Evolutionary conservation across 2,797 vertebrate species (phyloP).

Genomic region (Gymnocypris eckloni): DNA sequence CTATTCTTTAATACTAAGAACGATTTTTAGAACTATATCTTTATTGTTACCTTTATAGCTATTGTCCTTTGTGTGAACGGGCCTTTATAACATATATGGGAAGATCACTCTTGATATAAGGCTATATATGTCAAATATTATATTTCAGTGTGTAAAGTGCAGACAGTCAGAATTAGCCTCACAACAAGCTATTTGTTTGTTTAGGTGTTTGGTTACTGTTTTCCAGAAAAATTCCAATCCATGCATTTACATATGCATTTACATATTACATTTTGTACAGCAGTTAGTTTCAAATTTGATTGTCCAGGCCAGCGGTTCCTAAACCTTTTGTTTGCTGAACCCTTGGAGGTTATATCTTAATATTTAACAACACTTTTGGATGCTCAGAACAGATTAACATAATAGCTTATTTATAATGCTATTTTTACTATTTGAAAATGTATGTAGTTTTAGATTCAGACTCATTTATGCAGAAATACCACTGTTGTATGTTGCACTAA

Average conservation of each 20-base stretch:
- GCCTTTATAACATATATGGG: too few species aligned
- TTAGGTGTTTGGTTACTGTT: neutral
- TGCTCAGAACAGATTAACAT: neutral
- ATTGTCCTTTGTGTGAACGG: too few species aligned
- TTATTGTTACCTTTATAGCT: too few species aligned
- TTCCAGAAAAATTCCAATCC: neutral
- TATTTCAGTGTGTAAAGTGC: too few species aligned
- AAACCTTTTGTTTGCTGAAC: neutral
- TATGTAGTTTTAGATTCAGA: neutral
- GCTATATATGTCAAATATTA: too few species aligned
- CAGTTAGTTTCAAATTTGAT: neutral
- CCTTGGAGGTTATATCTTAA: too few species aligned
- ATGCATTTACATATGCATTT: neutral
- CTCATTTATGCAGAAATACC: neutral
- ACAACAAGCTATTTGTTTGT: neutral
- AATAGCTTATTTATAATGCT: neutral
- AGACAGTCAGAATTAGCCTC: too few species aligned
- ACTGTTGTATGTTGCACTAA: neutral
- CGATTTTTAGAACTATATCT: too few species aligned
- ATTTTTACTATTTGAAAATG: neutral
- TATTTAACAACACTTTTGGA: neutral
- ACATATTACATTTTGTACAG: neutral
- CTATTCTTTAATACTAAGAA: too few species aligned
- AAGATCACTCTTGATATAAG: too few species aligned
- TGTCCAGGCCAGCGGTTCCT: neutral